Conservation (phyloP, 2,888 invertebrate species). For the Brassicogethes aeneus region DNA sequence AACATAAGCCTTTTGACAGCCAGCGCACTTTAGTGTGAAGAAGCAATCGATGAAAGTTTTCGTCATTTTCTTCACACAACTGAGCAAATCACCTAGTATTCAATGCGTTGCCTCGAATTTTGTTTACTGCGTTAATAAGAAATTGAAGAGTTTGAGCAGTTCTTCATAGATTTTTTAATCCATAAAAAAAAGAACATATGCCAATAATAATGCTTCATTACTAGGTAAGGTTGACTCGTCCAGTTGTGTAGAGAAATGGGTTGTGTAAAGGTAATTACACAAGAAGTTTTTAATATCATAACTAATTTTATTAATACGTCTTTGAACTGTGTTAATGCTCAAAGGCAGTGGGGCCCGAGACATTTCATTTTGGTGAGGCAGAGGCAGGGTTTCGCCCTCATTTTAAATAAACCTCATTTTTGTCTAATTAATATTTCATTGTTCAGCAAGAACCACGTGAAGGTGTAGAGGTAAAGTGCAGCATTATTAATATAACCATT, state of each 20-base stretch:
- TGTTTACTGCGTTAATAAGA: slow-evolving; percentile 16
- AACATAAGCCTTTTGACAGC: slow-evolving; percentile 22
- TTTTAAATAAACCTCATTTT: no score
- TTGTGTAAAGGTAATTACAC: no score
- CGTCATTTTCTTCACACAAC: slow-evolving; percentile 24
- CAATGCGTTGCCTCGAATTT: slow-evolving; percentile 11
- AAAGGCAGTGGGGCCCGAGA: no score
- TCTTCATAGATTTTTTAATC: slow-evolving; percentile 31
- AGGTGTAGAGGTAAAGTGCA: no score
- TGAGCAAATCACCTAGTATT: slow-evolving; percentile 22
- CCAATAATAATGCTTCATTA: slow-evolving; percentile 30
- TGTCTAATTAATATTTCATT: no score
- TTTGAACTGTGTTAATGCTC: no score
- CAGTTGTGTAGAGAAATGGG: slow-evolving; percentile 33
- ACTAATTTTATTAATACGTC: no score
- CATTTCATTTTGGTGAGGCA: no score
- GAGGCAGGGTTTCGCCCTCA: no score
- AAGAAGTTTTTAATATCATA: no score
- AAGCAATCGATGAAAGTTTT: slow-evolving; percentile 18
- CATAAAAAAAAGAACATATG: slow-evolving; percentile 40
- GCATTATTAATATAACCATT: no score
- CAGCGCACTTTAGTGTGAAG: slow-evolving; percentile 20
- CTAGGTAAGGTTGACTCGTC: slow-evolving; percentile 32
- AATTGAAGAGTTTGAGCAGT: slow-evolving; percentile 20
- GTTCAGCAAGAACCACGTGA: no score